phyloP scores from a whole-genome alignment of 2,797 vertebrate species.

The Myotis findleyi region DNA sequence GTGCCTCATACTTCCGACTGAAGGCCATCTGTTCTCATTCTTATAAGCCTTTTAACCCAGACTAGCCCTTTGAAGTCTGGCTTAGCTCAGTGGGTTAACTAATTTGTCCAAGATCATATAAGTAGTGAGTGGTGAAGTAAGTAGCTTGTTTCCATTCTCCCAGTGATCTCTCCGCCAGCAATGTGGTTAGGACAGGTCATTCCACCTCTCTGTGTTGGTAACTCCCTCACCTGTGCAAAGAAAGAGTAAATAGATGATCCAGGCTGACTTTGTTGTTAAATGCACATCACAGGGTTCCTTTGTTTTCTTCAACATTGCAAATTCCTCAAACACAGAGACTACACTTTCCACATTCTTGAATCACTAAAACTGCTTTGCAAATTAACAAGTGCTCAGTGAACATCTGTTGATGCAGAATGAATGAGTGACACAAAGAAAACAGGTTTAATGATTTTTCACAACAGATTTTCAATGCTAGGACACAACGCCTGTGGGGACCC shows the following conservation, averaged over 20 bases:
- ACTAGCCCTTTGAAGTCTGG: background rate
- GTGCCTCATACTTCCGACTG: background rate
- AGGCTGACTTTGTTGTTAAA: conserved; percentile 33
- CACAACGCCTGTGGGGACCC: background rate
- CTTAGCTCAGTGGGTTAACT: background rate
- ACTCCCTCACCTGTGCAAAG: background rate
- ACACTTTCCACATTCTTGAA: background rate
- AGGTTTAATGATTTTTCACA: conserved; percentile 13
- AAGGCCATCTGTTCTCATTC: background rate
- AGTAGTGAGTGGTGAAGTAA: background rate
- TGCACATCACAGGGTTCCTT: background rate
- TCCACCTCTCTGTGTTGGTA: background rate
- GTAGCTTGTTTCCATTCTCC: background rate
- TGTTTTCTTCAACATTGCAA: conserved; percentile 3
- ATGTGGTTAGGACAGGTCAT: background rate
- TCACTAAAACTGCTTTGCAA: background rate
- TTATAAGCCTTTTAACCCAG: background rate
- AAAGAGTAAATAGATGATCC: background rate
- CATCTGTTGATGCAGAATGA: background rate
- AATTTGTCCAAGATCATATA: background rate
- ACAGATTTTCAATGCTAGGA: background rate
- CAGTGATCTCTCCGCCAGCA: background rate
- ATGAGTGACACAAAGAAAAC: background rate
- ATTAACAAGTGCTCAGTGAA: background rate
- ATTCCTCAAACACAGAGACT: background rate